These are phyloP conservation scores for Corydoras maculifer DNA, from an alignment of 2,113 vertebrate species.

Conservation along the genomic window DNA sequence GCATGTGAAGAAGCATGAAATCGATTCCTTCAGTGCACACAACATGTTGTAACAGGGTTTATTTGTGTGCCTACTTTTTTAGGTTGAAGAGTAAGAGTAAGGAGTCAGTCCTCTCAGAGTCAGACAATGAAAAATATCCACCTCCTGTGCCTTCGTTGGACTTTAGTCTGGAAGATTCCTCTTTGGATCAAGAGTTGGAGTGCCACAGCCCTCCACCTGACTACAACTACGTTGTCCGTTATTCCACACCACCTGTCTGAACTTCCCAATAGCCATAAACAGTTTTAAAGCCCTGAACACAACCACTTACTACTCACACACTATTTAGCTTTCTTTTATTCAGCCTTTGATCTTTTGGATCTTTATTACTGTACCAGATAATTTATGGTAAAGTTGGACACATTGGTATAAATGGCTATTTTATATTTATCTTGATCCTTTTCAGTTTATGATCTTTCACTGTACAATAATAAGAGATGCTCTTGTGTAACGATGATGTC, in stretches of 20 bases:
- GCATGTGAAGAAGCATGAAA: neutral
- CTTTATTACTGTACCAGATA: conserved; percentile 11
- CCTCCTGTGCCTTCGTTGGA: conserved; percentile 62
- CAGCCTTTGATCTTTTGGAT: neutral
- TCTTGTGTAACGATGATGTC: neutral
- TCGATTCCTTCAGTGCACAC: too few species aligned
- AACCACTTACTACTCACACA: conserved; percentile 26
- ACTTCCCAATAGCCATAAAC: neutral
- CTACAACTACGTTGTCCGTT: conserved; percentile 85
- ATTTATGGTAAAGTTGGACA: neutral
- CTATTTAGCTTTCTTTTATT: conserved; percentile 15
- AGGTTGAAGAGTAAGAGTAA: conserved; percentile 84
- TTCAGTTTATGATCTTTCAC: neutral
- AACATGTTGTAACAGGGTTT: neutral
- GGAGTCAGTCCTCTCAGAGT: conserved; percentile 73
- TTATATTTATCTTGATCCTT: conserved; percentile 3
- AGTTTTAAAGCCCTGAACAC: neutral
- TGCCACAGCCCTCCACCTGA: conserved; percentile 89
- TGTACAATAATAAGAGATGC: conserved; percentile 12
- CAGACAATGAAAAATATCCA: conserved; percentile 70
- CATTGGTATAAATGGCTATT: neutral
- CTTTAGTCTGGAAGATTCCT: conserved; percentile 73
- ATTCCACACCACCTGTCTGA: conserved; percentile 80
- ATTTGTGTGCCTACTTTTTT: conserved; percentile 16
- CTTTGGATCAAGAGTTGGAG: conserved; percentile 75